Conservation (phyloP, 2,113 vertebrate genomes). For the Delphinus delphis region DNA sequence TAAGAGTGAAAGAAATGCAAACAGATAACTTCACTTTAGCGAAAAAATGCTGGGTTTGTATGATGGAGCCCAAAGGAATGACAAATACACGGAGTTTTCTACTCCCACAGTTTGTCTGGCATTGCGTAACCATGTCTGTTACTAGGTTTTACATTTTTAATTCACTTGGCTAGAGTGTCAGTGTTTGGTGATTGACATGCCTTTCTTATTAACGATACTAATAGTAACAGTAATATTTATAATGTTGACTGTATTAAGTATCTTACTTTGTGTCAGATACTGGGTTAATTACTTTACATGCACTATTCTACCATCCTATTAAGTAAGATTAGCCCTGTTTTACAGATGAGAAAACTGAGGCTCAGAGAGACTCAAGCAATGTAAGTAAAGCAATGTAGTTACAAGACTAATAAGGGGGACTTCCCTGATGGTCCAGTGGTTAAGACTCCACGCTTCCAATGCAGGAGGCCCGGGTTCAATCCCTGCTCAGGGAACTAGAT, state of each 20-base stretch:
- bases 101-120: neutral
- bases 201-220: neutral
- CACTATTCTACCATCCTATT: neutral
- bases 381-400: neutral
- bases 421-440: no score
- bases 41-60: neutral
- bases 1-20: neutral
- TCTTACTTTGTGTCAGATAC: neutral
- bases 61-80: neutral
- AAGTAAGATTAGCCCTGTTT: neutral
- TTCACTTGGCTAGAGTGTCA: neutral
- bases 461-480: no score
- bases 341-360: neutral
- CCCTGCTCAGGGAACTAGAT: no score
- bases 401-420: neutral
- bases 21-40: neutral
- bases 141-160: neutral
- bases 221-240: neutral
- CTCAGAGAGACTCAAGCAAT: neutral
- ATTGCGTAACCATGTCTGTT: neutral
- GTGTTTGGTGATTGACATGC: neutral
- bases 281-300: neutral
- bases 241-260: neutral
- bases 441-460: no score
- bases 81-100: neutral